Conservation (phyloP, 2,113 vertebrate species). For the Otocyon megalotis region DNA sequence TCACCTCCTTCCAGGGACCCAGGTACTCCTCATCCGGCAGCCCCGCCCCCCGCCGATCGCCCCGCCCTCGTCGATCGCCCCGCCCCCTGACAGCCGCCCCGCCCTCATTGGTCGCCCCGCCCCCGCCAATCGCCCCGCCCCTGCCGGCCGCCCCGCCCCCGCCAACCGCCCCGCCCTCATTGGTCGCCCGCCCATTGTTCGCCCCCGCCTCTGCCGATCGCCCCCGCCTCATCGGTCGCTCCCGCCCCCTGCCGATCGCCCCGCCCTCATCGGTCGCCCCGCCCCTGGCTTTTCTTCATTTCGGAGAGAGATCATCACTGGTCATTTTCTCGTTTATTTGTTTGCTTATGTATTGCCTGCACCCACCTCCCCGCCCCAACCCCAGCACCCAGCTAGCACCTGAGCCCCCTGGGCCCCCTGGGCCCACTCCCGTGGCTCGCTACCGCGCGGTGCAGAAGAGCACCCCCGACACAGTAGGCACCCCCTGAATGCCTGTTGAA, state of each 20-base stretch:
- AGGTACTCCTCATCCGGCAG: too few species aligned
- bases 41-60: background rate
- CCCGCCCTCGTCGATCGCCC: too few species aligned
- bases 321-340: background rate
- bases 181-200: too few species aligned
- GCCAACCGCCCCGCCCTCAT: too few species aligned
- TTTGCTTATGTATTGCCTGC: background rate
- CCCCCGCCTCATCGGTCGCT: too few species aligned
- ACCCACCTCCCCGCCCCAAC: background rate
- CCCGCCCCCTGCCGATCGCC: background rate
- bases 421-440: background rate
- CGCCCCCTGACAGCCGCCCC: too few species aligned
- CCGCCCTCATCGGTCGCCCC: too few species aligned
- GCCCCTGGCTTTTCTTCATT: background rate
- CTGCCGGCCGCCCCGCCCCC: rapidly evolving
- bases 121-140: too few species aligned
- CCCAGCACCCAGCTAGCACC: background rate
- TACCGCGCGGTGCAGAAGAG: background rate
- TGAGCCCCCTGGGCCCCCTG: too few species aligned
- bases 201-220: too few species aligned
- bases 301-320: rapidly evolving
- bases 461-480: rapidly evolving
- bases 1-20: background rate
- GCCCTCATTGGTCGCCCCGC: too few species aligned
- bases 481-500: background rate